These are phyloP conservation scores for Hydrolagus affinis DNA, from an alignment of 2,113 vertebrate species.

Conservation along the genomic window DNA sequence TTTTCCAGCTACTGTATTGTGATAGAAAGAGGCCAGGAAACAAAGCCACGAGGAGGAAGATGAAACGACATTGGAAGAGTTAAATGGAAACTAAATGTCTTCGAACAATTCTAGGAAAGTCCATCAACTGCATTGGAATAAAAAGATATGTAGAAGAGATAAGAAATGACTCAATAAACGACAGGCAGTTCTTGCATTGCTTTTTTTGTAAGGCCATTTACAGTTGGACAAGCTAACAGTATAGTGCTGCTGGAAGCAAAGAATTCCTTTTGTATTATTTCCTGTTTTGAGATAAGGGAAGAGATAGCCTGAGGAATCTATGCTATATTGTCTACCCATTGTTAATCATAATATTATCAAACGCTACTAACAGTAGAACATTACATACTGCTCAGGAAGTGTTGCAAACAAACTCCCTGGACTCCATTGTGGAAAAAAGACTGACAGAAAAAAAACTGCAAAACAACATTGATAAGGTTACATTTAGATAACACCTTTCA, in stretches of 20 bases:
- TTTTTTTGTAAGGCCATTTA: neutral
- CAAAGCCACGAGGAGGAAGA: neutral
- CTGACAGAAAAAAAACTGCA: neutral
- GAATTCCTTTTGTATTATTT: conserved; percentile 3
- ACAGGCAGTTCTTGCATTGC: neutral
- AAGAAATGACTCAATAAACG: neutral
- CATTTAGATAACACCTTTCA: too few relatives aligned
- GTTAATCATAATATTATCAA: neutral
- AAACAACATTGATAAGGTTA: too few relatives aligned
- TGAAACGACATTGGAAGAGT: neutral
- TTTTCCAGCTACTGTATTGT: neutral
- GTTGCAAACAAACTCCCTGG: neutral
- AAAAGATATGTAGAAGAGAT: neutral
- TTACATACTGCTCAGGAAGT: neutral
- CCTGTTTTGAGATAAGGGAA: conserved; percentile 17
- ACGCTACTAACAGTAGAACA: neutral
- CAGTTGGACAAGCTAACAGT: too few relatives aligned
- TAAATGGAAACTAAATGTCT: neutral
- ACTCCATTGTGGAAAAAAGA: neutral
- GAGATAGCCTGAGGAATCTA: neutral
- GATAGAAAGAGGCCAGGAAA: conserved; percentile 6
- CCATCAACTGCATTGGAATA: neutral
- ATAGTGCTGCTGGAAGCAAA: neutral
- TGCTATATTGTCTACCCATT: neutral
- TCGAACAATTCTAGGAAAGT: neutral